Base-by-base conservation (phyloP, 2,797 vertebrate species). In the Amazona ochrocephala region DNA sequence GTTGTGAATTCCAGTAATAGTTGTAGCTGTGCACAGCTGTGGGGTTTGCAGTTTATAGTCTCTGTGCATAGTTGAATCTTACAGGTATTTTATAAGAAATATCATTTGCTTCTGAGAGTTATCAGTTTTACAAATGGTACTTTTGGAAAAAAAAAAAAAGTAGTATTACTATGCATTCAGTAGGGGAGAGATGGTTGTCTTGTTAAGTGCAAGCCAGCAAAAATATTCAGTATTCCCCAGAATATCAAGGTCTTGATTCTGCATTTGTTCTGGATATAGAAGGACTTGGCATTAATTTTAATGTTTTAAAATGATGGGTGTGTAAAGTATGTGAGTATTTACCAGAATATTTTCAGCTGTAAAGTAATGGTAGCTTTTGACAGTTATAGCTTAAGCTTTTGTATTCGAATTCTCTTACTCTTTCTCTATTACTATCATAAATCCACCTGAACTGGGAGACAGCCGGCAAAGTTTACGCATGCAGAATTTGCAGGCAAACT, bases 401-500 rank as follows among this genome's bases (percentile, higher is more conserved):
- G 34, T 87, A 42, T 70, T 93, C 61, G 95, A 15, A 74, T 90
- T 66, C 51, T 73, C 32, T 61, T 87, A 97, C 78, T 92, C 39
- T 73, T 87, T 7, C 23, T 48, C 24, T 81, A 76, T 70, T 90
- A n/a, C 30, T 84, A 45, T 81, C 54, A 45, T 97, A 97, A 97
- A 95, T 97, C 87, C 66, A 42, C 12, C 86, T 94, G 53, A 94
- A 91, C 8, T 72, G 37, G 48, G n/a, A 94, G 73, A 45, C 30
- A 92, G 70, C 78, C 65, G 81, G 67, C 47, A 42, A 58, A 91
- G 80, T 88, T 81, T 95, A 58, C 66, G 44, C 87, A 51, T 93
- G 54, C 67, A 89, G 67, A 93, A 94, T 96, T 97, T 96, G 76
- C 60, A 94, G 87, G 64, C 72, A 72, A 91, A 91, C 66, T 90